A percentile compares a stretch with the other conserved stretches of the same genome.
These are phyloP conservation scores for Thecocarcelia acutangulata DNA, from an alignment of 2,888 invertebrate genomes.

Conservation along the genomic window DNA sequence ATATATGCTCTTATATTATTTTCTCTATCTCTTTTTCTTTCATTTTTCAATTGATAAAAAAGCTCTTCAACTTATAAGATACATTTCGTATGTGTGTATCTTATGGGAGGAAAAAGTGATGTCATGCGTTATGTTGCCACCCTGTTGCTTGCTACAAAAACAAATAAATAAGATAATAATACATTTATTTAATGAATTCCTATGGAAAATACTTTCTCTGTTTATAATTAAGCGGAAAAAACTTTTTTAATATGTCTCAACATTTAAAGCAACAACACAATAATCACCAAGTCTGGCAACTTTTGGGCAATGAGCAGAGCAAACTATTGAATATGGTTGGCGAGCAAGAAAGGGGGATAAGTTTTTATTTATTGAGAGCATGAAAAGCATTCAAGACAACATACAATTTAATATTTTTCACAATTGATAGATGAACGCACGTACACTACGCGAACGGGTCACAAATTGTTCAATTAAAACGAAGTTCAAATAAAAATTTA, in stretches of 20 bases:
- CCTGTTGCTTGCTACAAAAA: constrained; percentile 57
- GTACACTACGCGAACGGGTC: constrained; percentile 67
- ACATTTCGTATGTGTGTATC: constrained; percentile 47
- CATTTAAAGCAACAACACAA: not conserved
- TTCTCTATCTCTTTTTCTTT: not conserved
- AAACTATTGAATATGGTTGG: not conserved
- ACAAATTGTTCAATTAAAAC: constrained; percentile 70
- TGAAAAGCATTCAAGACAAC: constrained; percentile 31
- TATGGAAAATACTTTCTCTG: too few relatives aligned
- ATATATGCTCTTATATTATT: too few relatives aligned
- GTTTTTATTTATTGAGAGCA: constrained; percentile 41
- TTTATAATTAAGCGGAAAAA: too few relatives aligned
- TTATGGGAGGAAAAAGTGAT: constrained; percentile 74
- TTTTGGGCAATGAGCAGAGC: not conserved
- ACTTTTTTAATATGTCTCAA: not conserved
- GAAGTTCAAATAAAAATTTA: constrained; percentile 70
- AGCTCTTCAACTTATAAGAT: constrained; percentile 52
- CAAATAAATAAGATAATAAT: constrained; percentile 23
- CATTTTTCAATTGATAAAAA: not conserved
- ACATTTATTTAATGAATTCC: too few relatives aligned
- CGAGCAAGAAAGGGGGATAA: constrained; percentile 7
- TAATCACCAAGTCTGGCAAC: constrained; percentile 55
- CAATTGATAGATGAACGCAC: constrained; percentile 64
- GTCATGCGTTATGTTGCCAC: constrained; percentile 73
- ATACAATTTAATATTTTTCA: constrained; percentile 69